phyloP scores from a whole-genome alignment of 1,140 invertebrate genomes.

The Patella vulgata region DNA sequence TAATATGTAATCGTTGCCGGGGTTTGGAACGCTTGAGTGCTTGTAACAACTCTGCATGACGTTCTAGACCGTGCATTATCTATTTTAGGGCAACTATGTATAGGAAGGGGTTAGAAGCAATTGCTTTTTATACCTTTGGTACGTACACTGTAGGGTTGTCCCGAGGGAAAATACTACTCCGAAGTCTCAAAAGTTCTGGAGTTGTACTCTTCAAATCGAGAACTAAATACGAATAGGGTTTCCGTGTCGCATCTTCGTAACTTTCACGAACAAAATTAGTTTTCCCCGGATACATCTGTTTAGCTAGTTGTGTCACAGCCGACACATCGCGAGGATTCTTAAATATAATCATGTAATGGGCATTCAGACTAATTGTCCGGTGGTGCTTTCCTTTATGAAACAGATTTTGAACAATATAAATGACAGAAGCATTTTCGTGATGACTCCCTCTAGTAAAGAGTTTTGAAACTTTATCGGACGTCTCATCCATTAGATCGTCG shows the following conservation, averaged over 20 bases:
- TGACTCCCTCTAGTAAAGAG: constrained; percentile 27
- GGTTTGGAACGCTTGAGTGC: constrained; percentile 2
- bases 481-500: constrained; percentile 31
- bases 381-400: constrained; percentile 32
- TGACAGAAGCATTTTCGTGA: constrained; percentile 20
- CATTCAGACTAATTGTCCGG: constrained; percentile 32
- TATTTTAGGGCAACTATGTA: too few relatives aligned
- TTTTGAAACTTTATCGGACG: constrained; percentile 10
- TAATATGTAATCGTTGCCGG: background rate
- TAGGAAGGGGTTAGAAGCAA: too few relatives aligned
- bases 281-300: constrained; percentile 27
- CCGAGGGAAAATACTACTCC: constrained; percentile 12
- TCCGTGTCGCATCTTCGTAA: constrained; percentile 20
- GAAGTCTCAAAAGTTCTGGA: constrained; percentile 13
- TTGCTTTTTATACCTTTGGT: too few relatives aligned
- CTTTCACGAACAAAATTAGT: constrained; percentile 7
- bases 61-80: background rate
- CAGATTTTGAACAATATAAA: constrained; percentile 27
- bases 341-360: constrained; percentile 32
- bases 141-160: constrained; percentile 7
- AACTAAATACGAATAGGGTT: constrained; percentile 27
- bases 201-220: constrained; percentile 24
- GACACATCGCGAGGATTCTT: constrained; percentile 25
- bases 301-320: constrained; percentile 1
- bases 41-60: background rate